These are phyloP conservation scores for Eulemur coronatus DNA, from an alignment of 2,797 vertebrate species.

Conservation along the genomic window DNA sequence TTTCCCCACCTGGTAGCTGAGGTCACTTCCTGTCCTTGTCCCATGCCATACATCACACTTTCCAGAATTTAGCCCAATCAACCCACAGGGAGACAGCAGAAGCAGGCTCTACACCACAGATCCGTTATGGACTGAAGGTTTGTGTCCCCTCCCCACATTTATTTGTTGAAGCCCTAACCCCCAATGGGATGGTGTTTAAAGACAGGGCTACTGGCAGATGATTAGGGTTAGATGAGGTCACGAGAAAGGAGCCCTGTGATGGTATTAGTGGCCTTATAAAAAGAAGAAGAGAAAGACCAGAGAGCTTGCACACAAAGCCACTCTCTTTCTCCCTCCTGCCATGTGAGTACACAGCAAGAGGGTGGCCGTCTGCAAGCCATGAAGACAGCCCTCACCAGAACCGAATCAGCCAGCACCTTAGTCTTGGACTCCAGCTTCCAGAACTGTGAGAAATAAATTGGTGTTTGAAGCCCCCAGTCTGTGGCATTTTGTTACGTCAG, in stretches of 20 bases:
- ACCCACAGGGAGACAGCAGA: not conserved
- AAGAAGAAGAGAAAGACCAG: not conserved
- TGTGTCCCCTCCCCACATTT: not conserved
- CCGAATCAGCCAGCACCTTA: too few relatives aligned
- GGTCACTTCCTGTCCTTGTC: not conserved
- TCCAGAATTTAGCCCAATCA: not conserved
- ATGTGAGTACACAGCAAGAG: not conserved
- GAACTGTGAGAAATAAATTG: not conserved
- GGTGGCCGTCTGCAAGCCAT: not conserved
- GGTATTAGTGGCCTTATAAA: not conserved
- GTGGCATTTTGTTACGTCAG: not conserved
- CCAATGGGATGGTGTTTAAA: not conserved
- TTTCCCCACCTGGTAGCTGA: not conserved
- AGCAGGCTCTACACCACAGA: not conserved
- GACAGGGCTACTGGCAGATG: not conserved
- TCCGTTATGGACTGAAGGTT: not conserved
- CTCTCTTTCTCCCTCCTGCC: not conserved
- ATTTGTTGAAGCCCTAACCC: not conserved
- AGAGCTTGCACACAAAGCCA: not conserved
- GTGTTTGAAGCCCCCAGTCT: fast-evolving
- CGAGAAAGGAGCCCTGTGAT: not conserved
- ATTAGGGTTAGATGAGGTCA: not conserved
- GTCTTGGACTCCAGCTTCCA: not conserved
- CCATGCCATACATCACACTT: not conserved
- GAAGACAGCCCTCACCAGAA: not conserved